These are phyloP conservation scores for Listronotus bonariensis DNA, from an alignment of 1,140 invertebrate species.

Conservation along the genomic window DNA sequence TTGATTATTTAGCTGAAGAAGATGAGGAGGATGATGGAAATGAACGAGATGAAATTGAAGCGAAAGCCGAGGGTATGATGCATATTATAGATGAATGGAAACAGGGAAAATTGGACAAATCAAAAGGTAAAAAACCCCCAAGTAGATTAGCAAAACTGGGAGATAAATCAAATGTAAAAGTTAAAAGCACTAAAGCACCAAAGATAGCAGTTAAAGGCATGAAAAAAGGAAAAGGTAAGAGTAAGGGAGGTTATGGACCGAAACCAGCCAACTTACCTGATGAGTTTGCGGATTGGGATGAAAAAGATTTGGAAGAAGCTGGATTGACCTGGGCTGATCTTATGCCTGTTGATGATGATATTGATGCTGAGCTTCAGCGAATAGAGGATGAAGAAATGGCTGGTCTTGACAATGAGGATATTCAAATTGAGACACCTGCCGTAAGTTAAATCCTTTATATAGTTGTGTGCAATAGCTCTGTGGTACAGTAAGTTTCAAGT, in stretches of 20 bases:
- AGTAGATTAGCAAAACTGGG: constrained; percentile 13
- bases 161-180: background rate
- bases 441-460: too few relatives aligned
- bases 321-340: constrained; percentile 25
- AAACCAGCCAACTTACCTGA: constrained; percentile 10
- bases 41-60: background rate
- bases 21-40: constrained; percentile 12
- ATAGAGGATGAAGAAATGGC: constrained; percentile 12
- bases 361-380: constrained; percentile 18
- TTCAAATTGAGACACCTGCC: background rate
- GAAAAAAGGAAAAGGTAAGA: constrained; percentile 14
- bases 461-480: too few relatives aligned
- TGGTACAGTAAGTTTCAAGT: too few relatives aligned
- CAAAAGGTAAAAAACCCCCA: constrained; percentile 14
- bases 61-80: constrained; percentile 17
- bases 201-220: constrained; percentile 12
- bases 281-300: constrained; percentile 15
- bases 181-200: constrained; percentile 5
- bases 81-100: constrained; percentile 16
- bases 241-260: constrained; percentile 9
- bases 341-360: constrained; percentile 22
- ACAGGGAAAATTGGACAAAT: constrained; percentile 27
- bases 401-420: background rate
- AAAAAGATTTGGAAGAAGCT: constrained; percentile 20
- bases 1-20: background rate